Base-by-base conservation (phyloP, 2,888 invertebrate species). In the Acrobasis consociella region DNA sequence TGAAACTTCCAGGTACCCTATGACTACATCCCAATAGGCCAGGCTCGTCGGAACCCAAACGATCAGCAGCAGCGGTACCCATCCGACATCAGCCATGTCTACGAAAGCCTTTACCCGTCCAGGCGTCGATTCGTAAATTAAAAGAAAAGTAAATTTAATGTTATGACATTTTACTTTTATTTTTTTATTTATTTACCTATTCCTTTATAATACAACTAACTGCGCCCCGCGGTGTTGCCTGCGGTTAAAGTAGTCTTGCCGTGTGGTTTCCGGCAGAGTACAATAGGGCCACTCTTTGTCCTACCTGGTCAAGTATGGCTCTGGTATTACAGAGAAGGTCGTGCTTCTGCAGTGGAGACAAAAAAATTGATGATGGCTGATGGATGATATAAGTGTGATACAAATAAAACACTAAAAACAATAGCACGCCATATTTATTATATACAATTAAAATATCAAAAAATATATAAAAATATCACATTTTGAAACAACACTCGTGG, bases 21-120 rank as follows among this genome's bases (percentile, higher is more conserved):
- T 56, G 91, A 91, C 73, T 91, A 91, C 69, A 84, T 87, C 0
- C 91, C 91, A 0, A 66, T 90, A 10, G 90, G 91, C 0, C 73
- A 76, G 2, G 63, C 74, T 0, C 73, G 77, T 0, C 68, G 80
- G 2, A 63, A 67, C 1, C 55, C 55, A 1, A 51, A 52, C 63
- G 22, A n/a, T n/a, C 0, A 39, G 5, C 64, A 64, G 0, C 37
- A 62, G 0, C 71, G 75, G 0, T 84, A 87, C 16, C 83, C 88
- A 0, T 83, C 81, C 0, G 90, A 90, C 63, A 72, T 90, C 1
- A 82, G 75, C 53, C 71, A 86, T 1, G 81, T 82, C 69, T 89
- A 90, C 58, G 91, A 91, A 64, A 76, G 76, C 0, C 69, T 88
- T 1, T 85, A 75, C 63, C 88, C 89, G 0, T 72, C 87, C 0